Evolutionary conservation across 2,888 invertebrate species (phyloP).

Genomic region (Smittia sp.): DNA sequence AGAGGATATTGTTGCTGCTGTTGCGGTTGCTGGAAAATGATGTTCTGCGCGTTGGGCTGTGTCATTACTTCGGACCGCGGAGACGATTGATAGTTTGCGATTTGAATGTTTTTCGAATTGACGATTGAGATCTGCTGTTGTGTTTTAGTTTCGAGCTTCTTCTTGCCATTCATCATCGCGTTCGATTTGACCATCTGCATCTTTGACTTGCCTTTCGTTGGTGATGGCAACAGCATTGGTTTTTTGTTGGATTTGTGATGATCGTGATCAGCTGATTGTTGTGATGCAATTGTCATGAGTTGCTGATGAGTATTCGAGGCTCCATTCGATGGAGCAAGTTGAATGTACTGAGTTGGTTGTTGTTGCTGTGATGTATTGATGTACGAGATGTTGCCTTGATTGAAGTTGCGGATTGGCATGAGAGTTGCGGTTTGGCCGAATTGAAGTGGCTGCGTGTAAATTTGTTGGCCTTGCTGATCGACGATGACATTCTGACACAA

Average conservation of each 20-base stretch:
- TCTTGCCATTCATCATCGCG: neutral
- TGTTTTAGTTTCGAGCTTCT: constrained; percentile 22
- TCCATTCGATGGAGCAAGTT: constrained; percentile 42
- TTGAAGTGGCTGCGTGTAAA: constrained; percentile 38
- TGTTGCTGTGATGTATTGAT: constrained; percentile 42
- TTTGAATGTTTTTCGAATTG: constrained; percentile 38
- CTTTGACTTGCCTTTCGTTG: constrained; percentile 14
- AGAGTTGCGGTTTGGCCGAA: constrained; percentile 37
- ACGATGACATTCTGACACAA: constrained; percentile 39
- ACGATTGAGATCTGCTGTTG: constrained; percentile 35
- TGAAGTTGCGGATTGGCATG: constrained; percentile 41
- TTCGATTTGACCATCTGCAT: neutral
- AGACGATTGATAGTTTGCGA: constrained; percentile 25
- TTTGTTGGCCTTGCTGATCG: constrained; percentile 42
- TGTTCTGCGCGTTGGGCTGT: constrained; percentile 20
- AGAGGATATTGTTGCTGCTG: constrained; percentile 56
- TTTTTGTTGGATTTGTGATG: constrained; percentile 29
- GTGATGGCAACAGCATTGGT: constrained; percentile 28
- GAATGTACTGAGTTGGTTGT: constrained; percentile 42
- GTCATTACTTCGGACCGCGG: neutral
- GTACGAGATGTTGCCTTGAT: constrained; percentile 34
- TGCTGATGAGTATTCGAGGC: constrained; percentile 42
- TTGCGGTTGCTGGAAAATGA: constrained; percentile 49
- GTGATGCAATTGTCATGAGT: constrained; percentile 42
- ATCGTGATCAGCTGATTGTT: constrained; percentile 34